Conservation (phyloP, 2,888 invertebrate species). For the Lucinisca nassula region DNA sequence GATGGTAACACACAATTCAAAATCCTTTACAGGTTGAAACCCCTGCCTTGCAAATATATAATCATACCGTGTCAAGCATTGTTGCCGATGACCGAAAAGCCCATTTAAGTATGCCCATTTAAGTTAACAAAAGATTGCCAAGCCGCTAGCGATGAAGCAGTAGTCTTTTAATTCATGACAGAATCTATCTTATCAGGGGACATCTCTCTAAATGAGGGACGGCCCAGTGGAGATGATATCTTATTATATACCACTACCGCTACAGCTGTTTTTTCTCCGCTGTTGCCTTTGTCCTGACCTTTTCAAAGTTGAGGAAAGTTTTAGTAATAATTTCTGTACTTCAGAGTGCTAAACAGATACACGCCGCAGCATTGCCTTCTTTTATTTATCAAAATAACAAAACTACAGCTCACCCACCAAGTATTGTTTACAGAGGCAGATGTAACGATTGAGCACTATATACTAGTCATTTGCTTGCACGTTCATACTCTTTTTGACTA, state of each 20-base stretch:
- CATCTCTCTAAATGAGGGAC: not conserved
- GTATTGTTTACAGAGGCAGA: conserved; percentile 11
- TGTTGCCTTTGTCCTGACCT: not conserved
- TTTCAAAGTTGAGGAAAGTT: not conserved
- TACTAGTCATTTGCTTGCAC: conserved; percentile 21
- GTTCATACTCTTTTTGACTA: not conserved
- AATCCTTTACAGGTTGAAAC: too few relatives aligned
- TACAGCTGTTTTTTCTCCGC: not conserved
- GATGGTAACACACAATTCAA: too few relatives aligned
- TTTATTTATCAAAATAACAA: conserved; percentile 27
- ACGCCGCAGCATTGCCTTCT: conserved; percentile 28
- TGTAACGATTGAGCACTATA: conserved; percentile 18
- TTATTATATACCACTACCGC: not conserved
- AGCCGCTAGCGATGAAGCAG: conserved; percentile 29
- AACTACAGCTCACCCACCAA: not conserved
- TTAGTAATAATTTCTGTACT: conserved; percentile 25
- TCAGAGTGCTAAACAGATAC: not conserved
- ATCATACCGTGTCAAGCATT: too few relatives aligned
- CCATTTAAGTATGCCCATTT: too few relatives aligned
- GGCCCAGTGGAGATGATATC: conserved; percentile 13
- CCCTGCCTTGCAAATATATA: too few relatives aligned
- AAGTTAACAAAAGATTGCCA: conserved; percentile 54
- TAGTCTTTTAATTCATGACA: conserved; percentile 25
- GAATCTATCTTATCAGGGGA: conserved; percentile 36
- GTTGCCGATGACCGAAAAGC: conserved; percentile 37